Evolutionary conservation across 2,113 vertebrate genomes (phyloP).

Genomic region (Eleginops maclovinus): DNA sequence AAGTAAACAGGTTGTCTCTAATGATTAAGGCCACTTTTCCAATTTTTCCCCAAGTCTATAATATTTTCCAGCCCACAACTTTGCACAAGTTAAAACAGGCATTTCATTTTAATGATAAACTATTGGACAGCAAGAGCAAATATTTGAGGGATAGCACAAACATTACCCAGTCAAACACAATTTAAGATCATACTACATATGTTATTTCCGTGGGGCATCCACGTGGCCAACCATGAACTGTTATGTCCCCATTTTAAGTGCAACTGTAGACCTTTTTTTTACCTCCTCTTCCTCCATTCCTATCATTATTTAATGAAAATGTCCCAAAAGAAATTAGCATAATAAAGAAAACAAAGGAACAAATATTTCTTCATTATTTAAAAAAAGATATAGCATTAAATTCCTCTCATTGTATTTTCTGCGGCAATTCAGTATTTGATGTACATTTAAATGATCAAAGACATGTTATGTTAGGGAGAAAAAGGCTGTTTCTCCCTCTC

Average conservation of each 20-base stretch:
- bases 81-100: too few species aligned
- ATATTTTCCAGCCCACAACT: too few species aligned
- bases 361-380: neutral
- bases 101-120: too few species aligned
- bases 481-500: neutral
- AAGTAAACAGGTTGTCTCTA: neutral
- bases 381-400: neutral
- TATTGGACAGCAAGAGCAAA: neutral
- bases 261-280: neutral
- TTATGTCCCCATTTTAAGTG: too few species aligned
- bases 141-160: neutral
- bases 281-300: neutral
- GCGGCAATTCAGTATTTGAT: neutral
- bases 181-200: too few species aligned
- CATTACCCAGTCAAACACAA: neutral
- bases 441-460: neutral
- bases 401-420: neutral
- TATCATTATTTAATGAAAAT: neutral
- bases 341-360: neutral
- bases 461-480: neutral
- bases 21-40: neutral
- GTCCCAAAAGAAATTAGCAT: neutral
- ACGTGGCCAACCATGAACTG: neutral
- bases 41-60: too few species aligned
- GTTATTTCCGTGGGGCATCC: too few species aligned